phyloP scores from a whole-genome alignment of 2,888 invertebrate species.

The Drosophila tanythrix region DNA sequence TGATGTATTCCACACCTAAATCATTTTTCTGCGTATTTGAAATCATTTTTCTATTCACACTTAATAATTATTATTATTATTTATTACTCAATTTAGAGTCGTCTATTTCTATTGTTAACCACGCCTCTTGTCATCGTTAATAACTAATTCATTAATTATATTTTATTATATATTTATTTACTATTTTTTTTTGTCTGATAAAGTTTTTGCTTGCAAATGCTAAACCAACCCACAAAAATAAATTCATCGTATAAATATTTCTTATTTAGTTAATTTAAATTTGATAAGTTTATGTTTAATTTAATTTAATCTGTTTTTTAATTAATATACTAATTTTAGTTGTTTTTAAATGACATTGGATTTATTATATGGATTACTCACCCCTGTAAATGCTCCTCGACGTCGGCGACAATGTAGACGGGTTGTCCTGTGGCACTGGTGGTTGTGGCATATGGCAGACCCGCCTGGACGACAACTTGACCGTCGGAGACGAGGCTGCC shows the following conservation, averaged over 20 bases:
- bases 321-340: neutral
- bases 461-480: conserved; percentile 85
- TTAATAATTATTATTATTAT: too few relatives aligned
- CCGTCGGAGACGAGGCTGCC: conserved; percentile 84
- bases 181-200: too few relatives aligned
- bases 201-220: too few relatives aligned
- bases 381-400: conserved; percentile 84
- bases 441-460: conserved; percentile 83
- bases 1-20: neutral
- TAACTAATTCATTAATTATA: too few relatives aligned
- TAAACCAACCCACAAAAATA: too few relatives aligned
- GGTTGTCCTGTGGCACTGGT: conserved; percentile 83
- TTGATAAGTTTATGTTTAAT: neutral
- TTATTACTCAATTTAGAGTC: too few relatives aligned
- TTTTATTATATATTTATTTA: too few relatives aligned
- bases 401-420: conserved; percentile 85
- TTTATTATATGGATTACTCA: conserved; percentile 66
- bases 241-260: neutral
- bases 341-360: neutral
- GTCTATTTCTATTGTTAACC: too few relatives aligned
- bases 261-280: neutral
- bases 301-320: neutral
- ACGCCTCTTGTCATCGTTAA: too few relatives aligned
- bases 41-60: neutral
- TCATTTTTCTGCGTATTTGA: neutral